phyloP scores from a whole-genome alignment of 2,113 vertebrate genomes.

The Silurus glanis region DNA sequence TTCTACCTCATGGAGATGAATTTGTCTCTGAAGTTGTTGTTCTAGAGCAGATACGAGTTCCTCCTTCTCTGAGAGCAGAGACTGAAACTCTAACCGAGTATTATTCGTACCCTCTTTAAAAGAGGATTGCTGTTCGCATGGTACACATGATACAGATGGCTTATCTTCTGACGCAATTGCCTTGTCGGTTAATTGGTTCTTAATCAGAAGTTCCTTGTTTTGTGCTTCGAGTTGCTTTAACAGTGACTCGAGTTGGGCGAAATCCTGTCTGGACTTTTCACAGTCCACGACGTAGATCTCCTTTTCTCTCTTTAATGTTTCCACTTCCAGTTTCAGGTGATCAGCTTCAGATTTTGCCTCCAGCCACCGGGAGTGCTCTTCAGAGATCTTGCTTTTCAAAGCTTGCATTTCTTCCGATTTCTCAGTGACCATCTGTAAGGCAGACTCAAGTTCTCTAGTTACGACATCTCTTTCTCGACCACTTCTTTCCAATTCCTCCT shows the following conservation, averaged over 20 bases:
- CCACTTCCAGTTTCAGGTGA: constrained; percentile 60
- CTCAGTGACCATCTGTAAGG: constrained; percentile 55
- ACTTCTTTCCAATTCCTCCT: constrained; percentile 51
- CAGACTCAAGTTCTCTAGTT: constrained; percentile 61
- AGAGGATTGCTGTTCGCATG: constrained; percentile 44
- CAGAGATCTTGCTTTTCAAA: constrained; percentile 55
- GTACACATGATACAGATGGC: constrained; percentile 1
- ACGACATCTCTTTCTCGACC: constrained; percentile 61
- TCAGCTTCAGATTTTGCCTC: constrained; percentile 56
- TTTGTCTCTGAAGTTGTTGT: constrained; percentile 65
- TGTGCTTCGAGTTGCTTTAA: constrained; percentile 57
- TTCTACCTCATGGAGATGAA: constrained; percentile 54
- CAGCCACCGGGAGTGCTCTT: constrained; percentile 22
- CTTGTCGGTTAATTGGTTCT: constrained; percentile 33
- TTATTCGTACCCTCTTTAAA: constrained; percentile 53
- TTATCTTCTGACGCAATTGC: constrained; percentile 37
- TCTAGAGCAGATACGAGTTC: constrained; percentile 63
- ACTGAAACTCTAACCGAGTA: constrained; percentile 25
- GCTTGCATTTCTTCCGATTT: constrained; percentile 65
- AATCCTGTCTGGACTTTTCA: constrained; percentile 62
- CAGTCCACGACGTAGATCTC: constrained; percentile 58
- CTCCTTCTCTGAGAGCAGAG: constrained; percentile 59
- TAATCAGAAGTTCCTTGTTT: constrained; percentile 60
- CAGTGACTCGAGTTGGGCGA: constrained; percentile 57
- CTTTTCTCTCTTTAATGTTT: constrained; percentile 68